These are phyloP conservation scores for Malurus leucopterus DNA, from an alignment of 2,797 vertebrate species.

Conservation along the genomic window DNA sequence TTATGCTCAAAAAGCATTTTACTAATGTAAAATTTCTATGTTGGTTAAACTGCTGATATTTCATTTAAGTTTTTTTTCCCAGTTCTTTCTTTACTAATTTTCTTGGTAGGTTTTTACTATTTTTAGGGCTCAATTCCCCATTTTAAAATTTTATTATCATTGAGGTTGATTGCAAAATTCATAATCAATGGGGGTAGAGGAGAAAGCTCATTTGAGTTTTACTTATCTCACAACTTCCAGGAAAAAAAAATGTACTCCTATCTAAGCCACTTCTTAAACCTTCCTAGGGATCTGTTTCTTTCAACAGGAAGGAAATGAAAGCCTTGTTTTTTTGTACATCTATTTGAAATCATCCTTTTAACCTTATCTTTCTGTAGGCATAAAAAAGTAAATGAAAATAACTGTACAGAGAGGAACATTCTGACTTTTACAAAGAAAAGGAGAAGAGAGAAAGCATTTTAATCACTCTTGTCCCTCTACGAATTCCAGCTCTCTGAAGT, in stretches of 20 bases:
- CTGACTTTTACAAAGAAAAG: neutral
- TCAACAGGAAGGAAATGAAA: neutral
- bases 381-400: neutral
- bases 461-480: neutral
- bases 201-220: neutral
- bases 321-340: neutral
- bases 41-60: neutral
- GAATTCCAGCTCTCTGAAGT: neutral
- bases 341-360: neutral
- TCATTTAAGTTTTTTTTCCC: neutral
- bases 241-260: neutral
- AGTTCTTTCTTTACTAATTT: neutral
- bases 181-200: neutral
- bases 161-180: neutral
- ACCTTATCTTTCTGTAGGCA: conserved; percentile 4
- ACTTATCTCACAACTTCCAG: neutral
- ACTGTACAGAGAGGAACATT: neutral
- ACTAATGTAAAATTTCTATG: neutral
- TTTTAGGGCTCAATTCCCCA: neutral
- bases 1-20: neutral
- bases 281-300: neutral
- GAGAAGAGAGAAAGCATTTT: neutral
- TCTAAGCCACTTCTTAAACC: neutral
- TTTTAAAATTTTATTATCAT: neutral
- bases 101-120: neutral